Evolutionary conservation across 2,888 invertebrate genomes (phyloP).

Genomic region (Aphrophora alni): DNA sequence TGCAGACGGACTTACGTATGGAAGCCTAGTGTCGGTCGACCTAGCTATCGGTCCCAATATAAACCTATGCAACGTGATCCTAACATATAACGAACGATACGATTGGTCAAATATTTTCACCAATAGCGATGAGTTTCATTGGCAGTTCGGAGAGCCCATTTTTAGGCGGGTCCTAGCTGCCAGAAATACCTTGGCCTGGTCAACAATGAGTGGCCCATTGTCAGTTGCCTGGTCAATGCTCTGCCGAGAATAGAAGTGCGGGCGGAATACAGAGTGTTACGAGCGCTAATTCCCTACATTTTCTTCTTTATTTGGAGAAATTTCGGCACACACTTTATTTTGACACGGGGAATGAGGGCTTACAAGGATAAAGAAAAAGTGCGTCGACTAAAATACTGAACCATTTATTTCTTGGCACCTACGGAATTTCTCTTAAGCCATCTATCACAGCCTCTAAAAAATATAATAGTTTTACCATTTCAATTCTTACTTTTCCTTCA

Average conservation of each 20-base stretch:
- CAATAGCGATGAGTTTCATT: slow-evolving; percentile 58
- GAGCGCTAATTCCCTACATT: background rate
- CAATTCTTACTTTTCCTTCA: no score
- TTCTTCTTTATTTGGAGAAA: background rate
- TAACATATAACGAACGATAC: slow-evolving; percentile 59
- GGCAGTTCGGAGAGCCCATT: slow-evolving; percentile 38
- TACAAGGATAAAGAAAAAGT: no score
- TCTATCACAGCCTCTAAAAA: no score
- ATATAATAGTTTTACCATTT: no score
- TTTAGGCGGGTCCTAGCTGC: slow-evolving; percentile 39
- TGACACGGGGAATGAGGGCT: no score
- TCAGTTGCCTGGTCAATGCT: background rate
- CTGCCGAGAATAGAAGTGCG: background rate
- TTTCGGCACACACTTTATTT: background rate
- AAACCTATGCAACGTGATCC: slow-evolving; percentile 83
- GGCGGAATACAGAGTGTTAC: background rate
- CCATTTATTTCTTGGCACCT: no score
- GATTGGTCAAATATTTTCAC: slow-evolving; percentile 59
- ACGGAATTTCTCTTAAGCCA: no score
- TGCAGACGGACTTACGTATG: slow-evolving; percentile 83
- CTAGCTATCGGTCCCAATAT: slow-evolving; percentile 73
- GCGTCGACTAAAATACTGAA: no score
- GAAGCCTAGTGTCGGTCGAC: slow-evolving; percentile 94
- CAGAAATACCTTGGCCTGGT: slow-evolving; percentile 30
- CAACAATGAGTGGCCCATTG: slow-evolving; percentile 4